Base-by-base conservation (phyloP, 2,113 vertebrate species). In the Pseudonaja textilis region DNA sequence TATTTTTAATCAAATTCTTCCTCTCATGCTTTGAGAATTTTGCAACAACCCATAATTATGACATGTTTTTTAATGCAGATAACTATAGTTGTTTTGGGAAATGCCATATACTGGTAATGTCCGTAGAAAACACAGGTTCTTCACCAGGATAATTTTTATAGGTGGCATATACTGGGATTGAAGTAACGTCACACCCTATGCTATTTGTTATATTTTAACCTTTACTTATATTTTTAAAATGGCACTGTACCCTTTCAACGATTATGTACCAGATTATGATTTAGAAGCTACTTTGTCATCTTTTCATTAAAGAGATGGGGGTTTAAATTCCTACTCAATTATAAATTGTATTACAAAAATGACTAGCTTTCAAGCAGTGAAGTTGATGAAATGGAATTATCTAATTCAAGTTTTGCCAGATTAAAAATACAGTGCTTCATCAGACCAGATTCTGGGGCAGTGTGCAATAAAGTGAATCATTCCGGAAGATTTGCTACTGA, bases 21-120 rank as follows among this genome's bases (percentile, higher is more conserved):
- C 7, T 42, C 64, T 90, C 52, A 16, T 50, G 85, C 23, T 93
- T 61, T 69, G 74, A 86, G 69, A 89, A 52, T 10, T 50, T 56
- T 26, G n/a, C 34, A 59, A 55, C 61, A 89, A 7, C 52, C 29
- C 22, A 29, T 81, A 86, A 29, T 22, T 90, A 50, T 89, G 64
- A 23, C 14, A 14, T 92, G 12, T 57, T 16, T 92, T 92, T 47
- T 92, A 85, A 85, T 93, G 34, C 5, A 29, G 55, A 52, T 89
- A 89, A 59, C 88, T 34, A 42, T 45, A 61, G 22, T 93, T 86
- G 54, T 61, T 93, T 85, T 26, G 29, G 42, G 23, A 93, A 89
- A 50, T 61, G 22, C 54, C 16, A 42, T 50, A 12, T 39, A 34
- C 2, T 85, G 39, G 54, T 42, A 74, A 74, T 18, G 14, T 74